Conservation (phyloP, 2,113 vertebrate species). For the Platysternon megacephalum region DNA sequence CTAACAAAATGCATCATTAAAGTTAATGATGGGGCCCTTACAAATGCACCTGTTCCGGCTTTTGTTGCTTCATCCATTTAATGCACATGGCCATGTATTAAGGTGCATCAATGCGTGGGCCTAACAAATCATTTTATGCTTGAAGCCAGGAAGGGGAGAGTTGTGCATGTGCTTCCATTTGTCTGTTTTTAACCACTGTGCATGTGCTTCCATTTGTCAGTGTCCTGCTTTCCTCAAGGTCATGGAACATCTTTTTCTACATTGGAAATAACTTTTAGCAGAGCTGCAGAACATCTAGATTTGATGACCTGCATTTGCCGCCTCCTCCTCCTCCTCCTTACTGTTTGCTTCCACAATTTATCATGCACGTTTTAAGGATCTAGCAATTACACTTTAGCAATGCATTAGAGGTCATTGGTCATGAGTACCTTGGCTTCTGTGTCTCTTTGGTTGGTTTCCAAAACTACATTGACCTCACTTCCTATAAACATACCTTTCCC, state of each 20-base stretch:
- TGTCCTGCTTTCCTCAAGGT: background rate
- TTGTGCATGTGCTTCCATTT: background rate
- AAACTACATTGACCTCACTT: background rate
- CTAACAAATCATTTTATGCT: background rate
- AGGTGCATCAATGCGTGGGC: background rate
- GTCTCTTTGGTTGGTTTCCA: background rate
- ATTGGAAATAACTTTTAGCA: background rate
- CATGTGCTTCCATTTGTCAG: background rate
- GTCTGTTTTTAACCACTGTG: background rate
- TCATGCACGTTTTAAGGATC: background rate
- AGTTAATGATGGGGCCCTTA: too few species aligned
- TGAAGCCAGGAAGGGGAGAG: background rate
- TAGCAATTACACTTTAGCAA: background rate
- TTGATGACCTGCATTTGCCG: background rate
- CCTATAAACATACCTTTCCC: background rate
- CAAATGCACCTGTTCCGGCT: too few species aligned
- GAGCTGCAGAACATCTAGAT: background rate
- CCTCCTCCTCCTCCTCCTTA: background rate
- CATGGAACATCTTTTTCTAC: too few species aligned
- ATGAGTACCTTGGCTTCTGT: background rate
- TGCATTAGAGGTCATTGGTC: background rate
- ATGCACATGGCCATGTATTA: background rate
- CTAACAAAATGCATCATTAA: too few species aligned
- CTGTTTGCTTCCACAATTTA: background rate
- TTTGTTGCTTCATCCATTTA: background rate